phyloP scores from a whole-genome alignment of 2,113 vertebrate genomes.

The Coracopsis vasa region DNA sequence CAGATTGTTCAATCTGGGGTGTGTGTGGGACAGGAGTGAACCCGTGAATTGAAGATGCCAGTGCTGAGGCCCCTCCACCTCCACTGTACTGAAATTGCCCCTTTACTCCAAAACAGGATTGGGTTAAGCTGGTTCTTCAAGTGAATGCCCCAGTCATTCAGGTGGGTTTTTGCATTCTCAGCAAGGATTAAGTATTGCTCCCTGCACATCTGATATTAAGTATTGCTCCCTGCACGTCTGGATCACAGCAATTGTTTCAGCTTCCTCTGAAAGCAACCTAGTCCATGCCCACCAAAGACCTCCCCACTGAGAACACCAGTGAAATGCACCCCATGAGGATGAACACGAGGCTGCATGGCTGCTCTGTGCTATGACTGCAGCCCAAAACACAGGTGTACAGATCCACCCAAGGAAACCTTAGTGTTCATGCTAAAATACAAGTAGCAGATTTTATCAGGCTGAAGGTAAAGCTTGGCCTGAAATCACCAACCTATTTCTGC shows the following conservation, averaged over 20 bases:
- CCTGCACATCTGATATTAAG: not conserved
- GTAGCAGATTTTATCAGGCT: not conserved
- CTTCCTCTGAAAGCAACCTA: not conserved
- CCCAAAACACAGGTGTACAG: not conserved
- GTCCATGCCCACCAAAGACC: not conserved
- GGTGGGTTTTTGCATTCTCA: not conserved
- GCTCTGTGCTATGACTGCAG: not conserved
- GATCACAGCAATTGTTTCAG: not conserved
- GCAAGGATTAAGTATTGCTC: not conserved
- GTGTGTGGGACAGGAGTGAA: not conserved
- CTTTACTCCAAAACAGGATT: not conserved
- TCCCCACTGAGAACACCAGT: not conserved
- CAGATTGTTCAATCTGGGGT: not conserved
- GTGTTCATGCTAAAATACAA: not conserved
- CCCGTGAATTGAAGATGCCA: not conserved
- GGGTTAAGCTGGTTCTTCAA: not conserved
- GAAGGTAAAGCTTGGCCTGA: not conserved
- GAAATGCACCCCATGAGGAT: rapidly evolving
- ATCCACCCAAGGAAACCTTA: not conserved
- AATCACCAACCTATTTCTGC: not conserved
- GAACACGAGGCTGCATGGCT: rapidly evolving
- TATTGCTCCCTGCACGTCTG: not conserved
- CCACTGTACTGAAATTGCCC: not conserved
- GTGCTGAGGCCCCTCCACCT: not conserved
- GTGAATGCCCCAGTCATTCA: not conserved